Percentiles rank a stretch among this genome's conserved stretches.
Conservation (phyloP, 2,113 vertebrate genomes). For the Notechis scutatus region DNA sequence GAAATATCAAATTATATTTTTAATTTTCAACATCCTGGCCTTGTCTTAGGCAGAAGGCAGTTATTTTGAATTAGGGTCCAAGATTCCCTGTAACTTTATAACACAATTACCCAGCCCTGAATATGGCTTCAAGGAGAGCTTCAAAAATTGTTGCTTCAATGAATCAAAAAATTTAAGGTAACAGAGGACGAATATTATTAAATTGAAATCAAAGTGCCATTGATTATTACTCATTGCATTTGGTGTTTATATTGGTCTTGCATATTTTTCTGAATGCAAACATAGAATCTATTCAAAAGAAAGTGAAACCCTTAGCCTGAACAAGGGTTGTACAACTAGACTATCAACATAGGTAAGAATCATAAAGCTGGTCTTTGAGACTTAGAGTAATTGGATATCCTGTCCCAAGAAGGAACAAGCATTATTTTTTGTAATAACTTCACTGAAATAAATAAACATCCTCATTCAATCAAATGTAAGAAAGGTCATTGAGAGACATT, state of each 20-base stretch:
- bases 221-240: neutral
- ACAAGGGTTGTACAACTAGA: neutral
- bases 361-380: neutral
- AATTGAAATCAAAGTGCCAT: neutral
- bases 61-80: neutral
- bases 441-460: neutral
- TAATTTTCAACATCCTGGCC: neutral
- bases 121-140: neutral
- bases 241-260: neutral
- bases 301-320: neutral
- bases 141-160: neutral
- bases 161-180: neutral
- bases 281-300: neutral
- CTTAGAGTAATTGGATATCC: neutral
- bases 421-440: neutral
- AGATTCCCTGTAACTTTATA: neutral
- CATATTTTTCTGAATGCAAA: neutral
- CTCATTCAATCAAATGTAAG: neutral
- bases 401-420: neutral
- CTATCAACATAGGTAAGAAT: neutral
- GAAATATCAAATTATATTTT: neutral
- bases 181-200: neutral
- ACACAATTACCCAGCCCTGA: neutral
- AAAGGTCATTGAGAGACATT: neutral
- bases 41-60: neutral